Percentiles rank a stretch among this genome's conserved stretches.
Conservation (phyloP, 1,140 invertebrate species). For the Reticulitermes speratus region DNA sequence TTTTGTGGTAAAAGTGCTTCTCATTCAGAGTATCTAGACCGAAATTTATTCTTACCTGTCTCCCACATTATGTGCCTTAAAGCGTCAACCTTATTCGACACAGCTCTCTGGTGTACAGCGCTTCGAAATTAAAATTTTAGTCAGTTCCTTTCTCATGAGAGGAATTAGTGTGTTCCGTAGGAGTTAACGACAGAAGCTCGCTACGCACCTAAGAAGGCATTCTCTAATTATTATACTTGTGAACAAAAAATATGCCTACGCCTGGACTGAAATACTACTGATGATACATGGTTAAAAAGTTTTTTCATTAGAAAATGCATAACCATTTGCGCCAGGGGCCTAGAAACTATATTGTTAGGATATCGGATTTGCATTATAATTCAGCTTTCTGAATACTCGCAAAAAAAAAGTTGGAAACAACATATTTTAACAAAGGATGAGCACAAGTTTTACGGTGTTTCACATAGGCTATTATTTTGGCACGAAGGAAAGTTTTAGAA, state of each 20-base stretch:
- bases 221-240: constrained; percentile 13
- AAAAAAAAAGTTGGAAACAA: background rate
- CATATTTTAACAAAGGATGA: constrained; percentile 11
- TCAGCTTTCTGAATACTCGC: background rate
- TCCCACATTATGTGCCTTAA: background rate
- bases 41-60: background rate
- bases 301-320: constrained; percentile 19
- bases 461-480: background rate
- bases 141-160: background rate
- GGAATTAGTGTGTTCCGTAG: background rate
- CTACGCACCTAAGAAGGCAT: background rate
- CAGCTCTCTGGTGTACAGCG: background rate
- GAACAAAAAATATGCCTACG: background rate
- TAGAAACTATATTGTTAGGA: background rate
- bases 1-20: too few relatives aligned
- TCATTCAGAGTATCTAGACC: too few relatives aligned
- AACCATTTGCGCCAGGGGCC: background rate
- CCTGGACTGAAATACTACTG: background rate
- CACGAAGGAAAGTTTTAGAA: background rate
- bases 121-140: constrained; percentile 7
- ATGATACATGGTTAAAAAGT: constrained; percentile 7
- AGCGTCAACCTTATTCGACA: background rate
- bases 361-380: constrained; percentile 19
- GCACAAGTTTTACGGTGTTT: background rate
- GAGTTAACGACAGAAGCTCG: background rate